phyloP scores from a whole-genome alignment of 2,797 vertebrate species.

The Tympanoctomys barrerae region DNA sequence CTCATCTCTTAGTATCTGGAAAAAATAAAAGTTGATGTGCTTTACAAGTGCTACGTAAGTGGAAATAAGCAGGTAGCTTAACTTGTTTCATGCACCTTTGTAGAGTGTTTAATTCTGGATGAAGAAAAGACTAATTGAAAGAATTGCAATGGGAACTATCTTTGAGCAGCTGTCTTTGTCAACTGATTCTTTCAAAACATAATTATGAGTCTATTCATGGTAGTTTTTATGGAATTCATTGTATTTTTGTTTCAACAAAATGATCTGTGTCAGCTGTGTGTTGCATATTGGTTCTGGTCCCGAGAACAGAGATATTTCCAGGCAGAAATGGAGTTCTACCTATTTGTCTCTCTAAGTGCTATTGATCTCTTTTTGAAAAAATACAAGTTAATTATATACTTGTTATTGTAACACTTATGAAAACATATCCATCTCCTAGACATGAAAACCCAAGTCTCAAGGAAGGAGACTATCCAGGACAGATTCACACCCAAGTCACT shows the following conservation, averaged over 20 bases:
- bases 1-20: conserved; percentile 83
- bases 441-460: neutral
- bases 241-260: conserved; percentile 22
- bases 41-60: conserved; percentile 72
- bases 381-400: neutral
- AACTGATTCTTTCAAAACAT: conserved; percentile 55
- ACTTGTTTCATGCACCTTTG: conserved; percentile 77
- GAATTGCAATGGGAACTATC: neutral
- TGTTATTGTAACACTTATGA: neutral
- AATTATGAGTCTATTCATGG: conserved; percentile 39
- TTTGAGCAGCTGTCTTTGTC: neutral
- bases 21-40: conserved; percentile 84
- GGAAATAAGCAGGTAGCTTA: conserved; percentile 75
- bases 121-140: conserved; percentile 3
- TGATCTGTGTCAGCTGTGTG: neutral
- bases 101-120: conserved; percentile 76
- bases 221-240: conserved; percentile 42
- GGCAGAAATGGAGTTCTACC: neutral
- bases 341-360: neutral
- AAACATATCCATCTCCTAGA: neutral
- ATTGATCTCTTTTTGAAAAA: neutral
- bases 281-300: neutral
- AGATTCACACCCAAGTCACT: neutral
- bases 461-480: neutral
- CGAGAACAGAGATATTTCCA: neutral